Percentiles rank a stretch among this genome's conserved stretches.
Conservation (phyloP, 2,888 invertebrate genomes). For the Teleogryllus oceanicus region DNA sequence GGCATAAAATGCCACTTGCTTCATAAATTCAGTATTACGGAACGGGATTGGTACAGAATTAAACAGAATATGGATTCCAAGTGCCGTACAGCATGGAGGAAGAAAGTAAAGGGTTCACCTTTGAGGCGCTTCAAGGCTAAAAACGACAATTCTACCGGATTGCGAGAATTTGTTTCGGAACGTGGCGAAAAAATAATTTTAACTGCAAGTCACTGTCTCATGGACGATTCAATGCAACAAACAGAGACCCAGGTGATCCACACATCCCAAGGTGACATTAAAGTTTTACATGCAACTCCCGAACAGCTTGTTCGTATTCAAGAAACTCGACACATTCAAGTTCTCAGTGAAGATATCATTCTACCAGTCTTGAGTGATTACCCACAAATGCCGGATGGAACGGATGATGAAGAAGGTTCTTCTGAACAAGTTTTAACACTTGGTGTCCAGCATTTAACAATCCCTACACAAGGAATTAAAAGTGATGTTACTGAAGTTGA, state of each 20-base stretch:
- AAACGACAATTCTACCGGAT: background rate
- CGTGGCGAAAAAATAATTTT: slow-evolving; percentile 36
- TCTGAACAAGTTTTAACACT: background rate
- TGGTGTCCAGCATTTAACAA: background rate
- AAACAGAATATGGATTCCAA: slow-evolving; percentile 55
- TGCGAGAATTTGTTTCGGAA: slow-evolving; percentile 33
- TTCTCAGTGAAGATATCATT: slow-evolving; percentile 37
- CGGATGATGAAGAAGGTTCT: background rate
- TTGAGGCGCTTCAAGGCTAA: slow-evolving; percentile 32
- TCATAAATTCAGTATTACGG: slow-evolving; percentile 50
- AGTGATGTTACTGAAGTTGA: too few species aligned
- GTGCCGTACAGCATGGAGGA: slow-evolving; percentile 51
- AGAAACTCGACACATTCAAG: slow-evolving; percentile 37
- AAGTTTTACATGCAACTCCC: slow-evolving; percentile 37
- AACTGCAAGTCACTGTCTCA: slow-evolving; percentile 31
- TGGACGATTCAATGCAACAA: slow-evolving; percentile 34
- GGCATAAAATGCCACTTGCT: slow-evolving; percentile 50
- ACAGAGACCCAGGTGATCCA: slow-evolving; percentile 37
- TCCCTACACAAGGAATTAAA: too few species aligned
- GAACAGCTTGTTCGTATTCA: slow-evolving; percentile 38
- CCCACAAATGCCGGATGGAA: background rate
- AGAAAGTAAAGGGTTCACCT: slow-evolving; percentile 38
- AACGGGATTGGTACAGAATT: slow-evolving; percentile 53
- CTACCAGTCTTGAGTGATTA: slow-evolving; percentile 33
- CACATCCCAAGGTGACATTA: slow-evolving; percentile 37